Base-by-base conservation (phyloP, 2,888 invertebrate species). In the Leptinotarsa peninsularis region DNA sequence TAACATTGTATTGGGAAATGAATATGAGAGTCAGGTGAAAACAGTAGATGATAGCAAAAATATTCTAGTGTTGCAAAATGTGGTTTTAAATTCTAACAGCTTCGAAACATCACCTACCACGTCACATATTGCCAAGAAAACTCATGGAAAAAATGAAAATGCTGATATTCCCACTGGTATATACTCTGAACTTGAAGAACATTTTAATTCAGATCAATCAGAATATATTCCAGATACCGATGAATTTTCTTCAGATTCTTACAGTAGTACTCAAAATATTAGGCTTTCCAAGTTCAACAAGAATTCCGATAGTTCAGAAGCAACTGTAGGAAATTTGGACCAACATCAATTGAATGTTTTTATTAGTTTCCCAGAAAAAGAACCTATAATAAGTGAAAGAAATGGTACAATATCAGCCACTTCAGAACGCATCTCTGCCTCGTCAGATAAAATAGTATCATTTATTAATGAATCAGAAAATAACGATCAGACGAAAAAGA, bases 81-180 rank as follows among this genome's bases (percentile, higher is more conserved):
- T 67, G n/a, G 49, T 14, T 7, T 49, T 67, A n/a, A n/a, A 67
- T 49, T 67, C 67, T 67, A 43, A 18, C 67, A 49, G 33, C 67
- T 67, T 15, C 43, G n/a, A 49, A 43, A 67, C 15, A 49, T 43
- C 1, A 49, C 13, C 67, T 43, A 67, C 21, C 21, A 17, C 1
- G 43, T 18, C 67, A 67, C 7, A 60, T 27, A 43, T 43, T 43
- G 33, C 33, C 33, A 43, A 43, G 67, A 13, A n/a, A 49, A 43
- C 5, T 33, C 33, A 67, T 67, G 67, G 67, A 15, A 67, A 67
- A 67, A 67, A 67, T 67, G 67, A 67, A 49, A 49, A 67, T 67
- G 43, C 43, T 67, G 49, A 49, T 67, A 49, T 17, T 43, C 49
- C 49, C 4, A 27, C 21, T 60, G 60, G 1, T 23, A 1, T 23